Evolutionary conservation across 2,888 invertebrate species (phyloP), one percentile per base, ranked within the genome.

Genomic region (Malthinus seriepunctatus): DNA sequence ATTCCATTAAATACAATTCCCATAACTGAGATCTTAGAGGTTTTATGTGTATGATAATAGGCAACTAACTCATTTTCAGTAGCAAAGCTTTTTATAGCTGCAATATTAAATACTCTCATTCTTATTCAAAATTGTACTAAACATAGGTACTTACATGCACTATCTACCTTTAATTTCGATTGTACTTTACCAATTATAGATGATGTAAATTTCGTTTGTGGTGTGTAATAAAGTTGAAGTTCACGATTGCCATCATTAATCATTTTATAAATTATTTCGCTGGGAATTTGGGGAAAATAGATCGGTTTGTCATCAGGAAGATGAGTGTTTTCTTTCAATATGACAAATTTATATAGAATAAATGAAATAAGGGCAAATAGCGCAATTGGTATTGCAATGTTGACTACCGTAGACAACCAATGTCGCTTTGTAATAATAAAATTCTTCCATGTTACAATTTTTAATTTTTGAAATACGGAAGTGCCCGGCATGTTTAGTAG

Each of bases 321-420:
- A n/a, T n/a, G n/a, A n/a, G 7, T 62, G 44, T 66, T 75, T 77
- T n/a, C 69, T 71, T n/a, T n/a, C n/a, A 78, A 62, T 2, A 67
- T 69, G 11, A 62, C 65, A 10, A 78, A 65, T 69, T 76, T 67
- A n/a, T 73, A 71, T 62, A 77, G 64, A 12, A 65, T 72, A 64
- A 73, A 77, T 11, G 75, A 74, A n/a, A 78, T 63, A n/a, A 77
- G 50, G 1, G 73, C 53, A 63, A 78, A 79, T 38, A 77, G 56
- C 9, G 71, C 38, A 9, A 77, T 69, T 5, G 79, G 78, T 10
- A 78, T 63, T 0, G 71, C 15, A 12, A 74, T 65, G 66, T 78
- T 77, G 11, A 69, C 68, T 32, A 73, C 48, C 9, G 76, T 74
- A 58, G 76, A 64, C 12, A 78, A 59, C 70, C 73, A n/a, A n/a